Evolutionary conservation across 2,888 invertebrate genomes (phyloP).

Genomic region (Andrena bicolor): DNA sequence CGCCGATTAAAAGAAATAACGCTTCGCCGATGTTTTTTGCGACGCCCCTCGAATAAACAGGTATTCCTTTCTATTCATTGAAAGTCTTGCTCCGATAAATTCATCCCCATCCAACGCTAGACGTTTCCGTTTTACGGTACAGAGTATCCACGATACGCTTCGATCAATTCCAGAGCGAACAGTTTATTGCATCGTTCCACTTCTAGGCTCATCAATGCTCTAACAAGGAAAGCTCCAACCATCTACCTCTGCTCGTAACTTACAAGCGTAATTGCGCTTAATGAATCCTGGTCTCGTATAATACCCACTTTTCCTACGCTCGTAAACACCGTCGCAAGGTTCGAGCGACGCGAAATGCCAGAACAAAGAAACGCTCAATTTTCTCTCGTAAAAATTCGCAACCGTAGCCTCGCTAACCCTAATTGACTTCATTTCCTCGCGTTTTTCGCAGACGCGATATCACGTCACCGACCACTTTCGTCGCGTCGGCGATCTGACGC

Average conservation of each 20-base stretch:
- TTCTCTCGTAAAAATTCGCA: conserved; percentile 44
- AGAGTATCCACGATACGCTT: no score
- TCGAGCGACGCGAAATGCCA: background rate
- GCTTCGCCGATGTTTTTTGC: background rate
- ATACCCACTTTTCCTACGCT: conserved; percentile 37
- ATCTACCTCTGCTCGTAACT: conserved; percentile 38
- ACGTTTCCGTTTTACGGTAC: background rate
- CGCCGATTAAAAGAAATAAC: background rate
- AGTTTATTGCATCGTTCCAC: background rate
- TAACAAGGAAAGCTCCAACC: conserved; percentile 19
- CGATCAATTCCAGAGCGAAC: background rate
- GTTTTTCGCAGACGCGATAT: conserved; percentile 1
- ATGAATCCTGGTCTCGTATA: conserved; percentile 43
- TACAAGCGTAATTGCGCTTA: conserved; percentile 39
- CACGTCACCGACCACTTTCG: conserved; percentile 22
- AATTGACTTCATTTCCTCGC: conserved; percentile 48
- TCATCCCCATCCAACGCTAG: background rate
- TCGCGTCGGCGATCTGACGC: background rate
- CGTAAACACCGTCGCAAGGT: conserved; percentile 25
- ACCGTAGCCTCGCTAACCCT: conserved; percentile 22
- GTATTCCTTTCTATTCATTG: no score
- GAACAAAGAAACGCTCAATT: conserved; percentile 40
- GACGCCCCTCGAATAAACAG: background rate
- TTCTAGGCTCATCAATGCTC: background rate
- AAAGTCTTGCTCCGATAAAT: background rate